A percentile compares a stretch with the other conserved stretches of the same genome.
phyloP scores from a whole-genome alignment of 35 echinoderm and acorn worm genomes.

The Stichopus chloronotus region DNA sequence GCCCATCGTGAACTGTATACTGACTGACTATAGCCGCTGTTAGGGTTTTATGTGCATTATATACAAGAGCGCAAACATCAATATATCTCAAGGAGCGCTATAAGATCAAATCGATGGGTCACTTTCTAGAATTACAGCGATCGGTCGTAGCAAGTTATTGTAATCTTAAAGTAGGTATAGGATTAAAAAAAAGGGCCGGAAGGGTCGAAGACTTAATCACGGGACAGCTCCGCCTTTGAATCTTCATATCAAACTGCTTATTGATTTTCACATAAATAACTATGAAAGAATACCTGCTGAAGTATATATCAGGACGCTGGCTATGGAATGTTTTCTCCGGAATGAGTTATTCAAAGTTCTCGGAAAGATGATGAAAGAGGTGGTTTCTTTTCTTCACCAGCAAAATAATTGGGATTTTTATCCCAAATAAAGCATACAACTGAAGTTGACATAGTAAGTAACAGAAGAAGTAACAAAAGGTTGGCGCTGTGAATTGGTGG shows the following conservation, averaged over 20 bases:
- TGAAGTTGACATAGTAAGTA: too few relatives aligned
- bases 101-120: constrained; percentile 25
- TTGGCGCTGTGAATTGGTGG: too few relatives aligned
- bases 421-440: too few relatives aligned
- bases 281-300: neutral
- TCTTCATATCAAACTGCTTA: neutral
- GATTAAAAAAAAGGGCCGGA: constrained; percentile 5
- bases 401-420: too few relatives aligned
- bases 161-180: constrained; percentile 23
- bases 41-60: neutral
- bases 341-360: too few relatives aligned
- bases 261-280: neutral
- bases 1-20: too few relatives aligned
- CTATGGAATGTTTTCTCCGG: neutral
- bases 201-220: neutral
- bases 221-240: neutral
- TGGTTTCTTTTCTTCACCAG: too few relatives aligned
- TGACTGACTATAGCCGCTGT: neutral
- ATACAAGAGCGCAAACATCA: neutral
- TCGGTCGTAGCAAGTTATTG: constrained; percentile 11
- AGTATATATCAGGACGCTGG: neutral
- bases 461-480: too few relatives aligned
- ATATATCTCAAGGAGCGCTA: neutral
- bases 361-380: too few relatives aligned
- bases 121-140: constrained; percentile 44